Percentiles rank a stretch among this genome's conserved stretches.
Evolutionary conservation across 1,140 invertebrate species (phyloP).

Genomic region (Drosophila guanche): DNA sequence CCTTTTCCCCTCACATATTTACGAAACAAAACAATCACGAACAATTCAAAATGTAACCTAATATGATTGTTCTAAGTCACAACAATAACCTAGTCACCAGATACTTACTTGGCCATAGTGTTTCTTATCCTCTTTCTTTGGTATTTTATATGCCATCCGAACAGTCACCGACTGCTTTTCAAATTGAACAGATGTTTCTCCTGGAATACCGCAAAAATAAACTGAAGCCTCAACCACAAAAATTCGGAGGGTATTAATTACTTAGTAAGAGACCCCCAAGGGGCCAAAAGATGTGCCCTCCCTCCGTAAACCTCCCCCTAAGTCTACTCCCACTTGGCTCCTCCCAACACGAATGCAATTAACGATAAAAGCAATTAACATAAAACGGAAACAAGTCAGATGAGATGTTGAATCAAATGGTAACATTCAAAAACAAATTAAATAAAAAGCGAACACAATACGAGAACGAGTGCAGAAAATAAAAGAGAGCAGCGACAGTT

Average conservation of each 20-base stretch:
- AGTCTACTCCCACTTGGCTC: not conserved
- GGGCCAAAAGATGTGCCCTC: constrained; percentile 8
- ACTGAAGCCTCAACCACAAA: constrained; percentile 30
- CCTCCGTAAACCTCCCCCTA: not conserved
- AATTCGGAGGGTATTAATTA: constrained; percentile 55
- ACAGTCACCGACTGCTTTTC: constrained; percentile 12
- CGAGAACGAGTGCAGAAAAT: constrained; percentile 5
- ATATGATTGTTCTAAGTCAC: not conserved
- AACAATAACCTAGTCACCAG: not conserved
- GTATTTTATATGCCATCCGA: not conserved
- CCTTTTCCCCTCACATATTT: constrained; percentile 1
- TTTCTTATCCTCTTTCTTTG: not conserved
- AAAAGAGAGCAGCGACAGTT: not conserved
- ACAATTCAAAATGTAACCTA: constrained; percentile 6
- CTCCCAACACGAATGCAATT: constrained; percentile 3
- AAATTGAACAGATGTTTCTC: constrained; percentile 45
- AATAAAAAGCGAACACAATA: constrained; percentile 29
- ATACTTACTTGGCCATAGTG: not conserved
- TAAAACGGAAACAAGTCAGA: constrained; percentile 46
- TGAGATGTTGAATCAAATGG: constrained; percentile 56
- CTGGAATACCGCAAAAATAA: constrained; percentile 19
- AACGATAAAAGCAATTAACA: constrained; percentile 63
- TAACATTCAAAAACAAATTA: constrained; percentile 39
- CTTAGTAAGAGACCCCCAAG: constrained; percentile 34
- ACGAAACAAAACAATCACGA: constrained; percentile 17